These are phyloP conservation scores for Drosophila santomea DNA, from an alignment of 1,140 invertebrate species.

Conservation along the genomic window DNA sequence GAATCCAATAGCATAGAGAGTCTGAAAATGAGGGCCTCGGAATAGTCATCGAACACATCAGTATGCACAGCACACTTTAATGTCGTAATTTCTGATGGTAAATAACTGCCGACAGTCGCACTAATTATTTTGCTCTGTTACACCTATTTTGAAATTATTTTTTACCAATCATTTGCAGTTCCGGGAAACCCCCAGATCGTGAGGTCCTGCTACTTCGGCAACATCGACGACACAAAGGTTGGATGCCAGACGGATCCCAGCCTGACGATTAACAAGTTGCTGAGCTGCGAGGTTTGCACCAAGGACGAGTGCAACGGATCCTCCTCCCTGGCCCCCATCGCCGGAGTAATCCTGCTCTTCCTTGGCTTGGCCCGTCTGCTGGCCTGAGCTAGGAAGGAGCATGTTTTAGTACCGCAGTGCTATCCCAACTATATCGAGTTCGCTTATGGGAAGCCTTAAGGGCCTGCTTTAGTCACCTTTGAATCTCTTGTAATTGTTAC, in stretches of 20 bases:
- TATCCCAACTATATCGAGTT: not conserved
- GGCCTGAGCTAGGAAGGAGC: conserved; percentile 40
- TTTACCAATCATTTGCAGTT: conserved; percentile 31
- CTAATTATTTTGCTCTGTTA: too few relatives aligned
- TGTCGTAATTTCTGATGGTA: not conserved
- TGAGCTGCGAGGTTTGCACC: conserved; percentile 73
- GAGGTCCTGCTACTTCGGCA: conserved; percentile 72
- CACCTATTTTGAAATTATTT: too few relatives aligned
- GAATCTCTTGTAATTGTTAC: conserved; percentile 29
- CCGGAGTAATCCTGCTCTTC: conserved; percentile 62
- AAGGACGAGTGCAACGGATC: conserved; percentile 77
- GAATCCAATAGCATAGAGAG: not conserved
- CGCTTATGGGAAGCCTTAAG: not conserved
- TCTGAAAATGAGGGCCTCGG: not conserved
- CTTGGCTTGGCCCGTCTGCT: conserved; percentile 70
- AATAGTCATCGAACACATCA: not conserved
- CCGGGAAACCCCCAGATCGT: conserved; percentile 56
- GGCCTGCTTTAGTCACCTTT: conserved; percentile 9
- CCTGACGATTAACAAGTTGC: conserved; percentile 56
- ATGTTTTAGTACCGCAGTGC: too few relatives aligned
- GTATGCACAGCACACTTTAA: not conserved
- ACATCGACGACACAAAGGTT: conserved; percentile 46
- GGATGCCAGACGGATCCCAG: conserved; percentile 66
- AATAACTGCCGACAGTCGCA: not conserved
- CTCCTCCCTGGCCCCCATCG: conserved; percentile 60